Conservation (phyloP, 2,888 invertebrate genomes). For the Phymatocera aterrima region DNA sequence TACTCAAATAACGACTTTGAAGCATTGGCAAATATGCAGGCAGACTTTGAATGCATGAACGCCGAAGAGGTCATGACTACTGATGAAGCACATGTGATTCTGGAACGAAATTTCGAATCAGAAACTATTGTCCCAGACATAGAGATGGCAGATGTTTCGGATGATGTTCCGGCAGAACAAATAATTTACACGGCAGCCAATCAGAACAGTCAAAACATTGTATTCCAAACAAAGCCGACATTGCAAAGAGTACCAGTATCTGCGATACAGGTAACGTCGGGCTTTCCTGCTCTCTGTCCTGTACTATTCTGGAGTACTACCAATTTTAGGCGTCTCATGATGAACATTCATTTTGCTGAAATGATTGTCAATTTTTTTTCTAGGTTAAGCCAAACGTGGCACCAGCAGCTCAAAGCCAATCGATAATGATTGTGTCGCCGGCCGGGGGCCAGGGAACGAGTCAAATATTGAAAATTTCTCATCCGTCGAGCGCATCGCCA, state of each 20-base stretch:
- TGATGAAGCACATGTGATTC: conserved; percentile 60
- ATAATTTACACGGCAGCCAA: conserved; percentile 66
- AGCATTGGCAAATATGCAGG: conserved; percentile 73
- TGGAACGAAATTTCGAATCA: conserved; percentile 59
- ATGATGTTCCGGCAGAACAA: conserved; percentile 65
- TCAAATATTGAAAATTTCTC: conserved; percentile 73
- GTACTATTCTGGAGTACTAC: no score
- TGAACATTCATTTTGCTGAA: no score
- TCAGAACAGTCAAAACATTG: conserved; percentile 67
- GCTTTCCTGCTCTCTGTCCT: not conserved
- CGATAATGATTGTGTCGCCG: conserved; percentile 72
- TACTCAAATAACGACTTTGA: conserved; percentile 71
- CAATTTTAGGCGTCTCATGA: no score
- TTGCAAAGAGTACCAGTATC: conserved; percentile 69
- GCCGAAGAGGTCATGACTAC: conserved; percentile 72
- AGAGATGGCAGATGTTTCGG: conserved; percentile 68
- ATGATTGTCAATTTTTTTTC: not conserved
- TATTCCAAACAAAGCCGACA: conserved; percentile 71
- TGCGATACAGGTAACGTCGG: conserved; percentile 63
- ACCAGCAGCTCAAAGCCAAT: conserved; percentile 69
- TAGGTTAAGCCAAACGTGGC: conserved; percentile 66
- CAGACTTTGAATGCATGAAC: conserved; percentile 73
- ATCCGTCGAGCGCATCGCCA: conserved; percentile 69
- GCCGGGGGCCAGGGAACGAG: conserved; percentile 71
- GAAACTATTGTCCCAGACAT: conserved; percentile 67